phyloP scores from a whole-genome alignment of 2,113 vertebrate genomes.

The Hyperopisus bebe region DNA sequence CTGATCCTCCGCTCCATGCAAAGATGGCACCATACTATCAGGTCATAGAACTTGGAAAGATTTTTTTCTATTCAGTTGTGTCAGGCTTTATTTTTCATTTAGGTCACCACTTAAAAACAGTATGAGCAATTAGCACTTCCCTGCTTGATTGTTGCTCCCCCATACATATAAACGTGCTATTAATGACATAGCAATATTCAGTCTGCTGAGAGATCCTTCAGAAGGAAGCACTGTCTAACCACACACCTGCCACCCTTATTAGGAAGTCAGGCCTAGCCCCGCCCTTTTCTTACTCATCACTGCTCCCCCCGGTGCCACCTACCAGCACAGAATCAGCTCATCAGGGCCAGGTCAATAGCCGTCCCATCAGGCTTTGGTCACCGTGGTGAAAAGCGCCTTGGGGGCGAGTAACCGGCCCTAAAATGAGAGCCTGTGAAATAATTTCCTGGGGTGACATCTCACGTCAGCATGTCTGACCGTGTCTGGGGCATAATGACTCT shows the following conservation, averaged over 20 bases:
- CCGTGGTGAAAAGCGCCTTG: background rate
- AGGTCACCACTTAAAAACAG: background rate
- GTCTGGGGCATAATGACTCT: background rate
- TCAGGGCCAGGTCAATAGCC: background rate
- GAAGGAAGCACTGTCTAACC: background rate
- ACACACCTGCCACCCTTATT: background rate
- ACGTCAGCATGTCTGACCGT: background rate
- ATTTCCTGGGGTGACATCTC: background rate
- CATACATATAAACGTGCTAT: background rate
- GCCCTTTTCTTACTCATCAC: background rate
- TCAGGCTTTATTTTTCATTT: background rate
- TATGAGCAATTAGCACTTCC: background rate
- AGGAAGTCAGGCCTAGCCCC: background rate
- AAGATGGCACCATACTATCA: background rate
- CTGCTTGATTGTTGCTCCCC: background rate
- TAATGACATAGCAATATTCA: background rate
- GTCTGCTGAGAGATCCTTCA: background rate
- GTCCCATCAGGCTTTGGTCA: constrained; percentile 13
- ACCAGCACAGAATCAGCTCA: background rate
- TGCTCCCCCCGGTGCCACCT: background rate
- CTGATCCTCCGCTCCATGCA: background rate
- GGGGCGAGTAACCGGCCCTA: background rate
- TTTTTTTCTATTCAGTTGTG: background rate
- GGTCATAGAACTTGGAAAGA: background rate
- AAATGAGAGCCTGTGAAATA: background rate